Base-by-base conservation (phyloP, 1,140 invertebrate genomes). In the Micrasema minimum region DNA sequence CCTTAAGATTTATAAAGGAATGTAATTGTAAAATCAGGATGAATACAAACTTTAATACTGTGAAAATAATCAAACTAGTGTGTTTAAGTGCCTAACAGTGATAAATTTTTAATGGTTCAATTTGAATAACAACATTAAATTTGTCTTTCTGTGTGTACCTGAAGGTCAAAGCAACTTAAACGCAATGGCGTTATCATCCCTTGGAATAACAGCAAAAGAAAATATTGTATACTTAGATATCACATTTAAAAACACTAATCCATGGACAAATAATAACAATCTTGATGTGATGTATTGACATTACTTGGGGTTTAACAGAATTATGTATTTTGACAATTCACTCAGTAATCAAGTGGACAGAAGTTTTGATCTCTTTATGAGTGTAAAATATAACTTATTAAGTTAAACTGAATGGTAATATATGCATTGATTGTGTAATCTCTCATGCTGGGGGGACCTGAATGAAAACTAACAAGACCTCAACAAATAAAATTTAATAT, bases 341-440 rank as follows among this genome's bases (percentile, higher is more conserved):
- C 31, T 53, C 16, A 53, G 14, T n/a, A 53, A 26, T 62, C 10
- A 14, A 41, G 31, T 62, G 20, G 43, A 37, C 43, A 38, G 37
- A 22, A 43, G 16, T 22, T 41, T 62, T 62, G 18, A 46, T 62
- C 59, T 43, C 16, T 43, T 18, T 62, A 41, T 57, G 26, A 31
- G 7, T 31, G 7, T 31, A 7, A 31, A 31, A 4, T 31, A 55
- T 43, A 43, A n/a, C 1, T 38, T 62, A 38, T 41, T 38, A n/a
- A 10, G 18, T 62, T 11, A 41, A 62, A 62, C 12, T 31, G 26
- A 31, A 31, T 31, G 26, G 26, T 31, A 31, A 4, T 62, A 11
- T 16, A 62, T 62, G 26, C 7, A 31, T 31, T 14, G 51, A 23
- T 53, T 53, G 31, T 53, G 12, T 53, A 53, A 53, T 53, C 51